phyloP scores from a whole-genome alignment of 2,888 invertebrate genomes.

The Pocota personata region DNA sequence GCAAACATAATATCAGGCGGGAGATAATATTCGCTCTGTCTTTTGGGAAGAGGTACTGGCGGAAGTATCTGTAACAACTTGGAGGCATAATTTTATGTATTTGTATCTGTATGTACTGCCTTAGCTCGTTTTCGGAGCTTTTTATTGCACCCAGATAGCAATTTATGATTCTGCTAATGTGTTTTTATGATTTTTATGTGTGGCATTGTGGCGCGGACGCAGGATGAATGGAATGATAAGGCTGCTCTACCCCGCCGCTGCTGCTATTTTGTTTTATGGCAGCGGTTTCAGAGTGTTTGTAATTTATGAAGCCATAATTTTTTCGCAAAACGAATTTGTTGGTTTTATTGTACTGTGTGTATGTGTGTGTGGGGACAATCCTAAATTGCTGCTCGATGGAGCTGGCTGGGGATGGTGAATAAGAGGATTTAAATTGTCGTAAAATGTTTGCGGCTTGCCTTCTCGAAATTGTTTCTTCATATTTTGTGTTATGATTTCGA shows the following conservation, averaged over 20 bases:
- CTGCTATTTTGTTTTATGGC: constrained; percentile 66
- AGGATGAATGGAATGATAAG: constrained; percentile 65
- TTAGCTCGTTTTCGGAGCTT: constrained; percentile 49
- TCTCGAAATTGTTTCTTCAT: constrained; percentile 34
- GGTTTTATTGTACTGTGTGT: constrained; percentile 37
- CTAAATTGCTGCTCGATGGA: constrained; percentile 10
- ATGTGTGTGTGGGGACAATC: constrained; percentile 1
- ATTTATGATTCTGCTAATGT: constrained; percentile 77
- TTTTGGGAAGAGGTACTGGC: not conserved
- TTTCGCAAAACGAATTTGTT: constrained; percentile 64
- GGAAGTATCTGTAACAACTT: constrained; percentile 37
- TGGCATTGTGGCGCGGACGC: constrained; percentile 59
- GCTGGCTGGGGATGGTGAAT: not conserved
- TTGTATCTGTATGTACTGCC: constrained; percentile 29
- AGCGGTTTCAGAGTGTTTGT: constrained; percentile 54
- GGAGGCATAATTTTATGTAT: constrained; percentile 54
- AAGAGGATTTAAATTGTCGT: constrained; percentile 48
- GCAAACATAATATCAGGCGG: not conserved
- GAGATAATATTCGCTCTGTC: not conserved
- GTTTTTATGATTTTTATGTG: constrained; percentile 76
- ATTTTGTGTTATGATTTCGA: not conserved
- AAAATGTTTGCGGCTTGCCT: constrained; percentile 36
- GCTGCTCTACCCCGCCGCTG: constrained; percentile 7
- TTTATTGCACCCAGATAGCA: constrained; percentile 74
- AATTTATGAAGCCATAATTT: constrained; percentile 71